These are phyloP conservation scores for Helostoma temminkii DNA, from an alignment of 2,797 vertebrate species.

Conservation along the genomic window DNA sequence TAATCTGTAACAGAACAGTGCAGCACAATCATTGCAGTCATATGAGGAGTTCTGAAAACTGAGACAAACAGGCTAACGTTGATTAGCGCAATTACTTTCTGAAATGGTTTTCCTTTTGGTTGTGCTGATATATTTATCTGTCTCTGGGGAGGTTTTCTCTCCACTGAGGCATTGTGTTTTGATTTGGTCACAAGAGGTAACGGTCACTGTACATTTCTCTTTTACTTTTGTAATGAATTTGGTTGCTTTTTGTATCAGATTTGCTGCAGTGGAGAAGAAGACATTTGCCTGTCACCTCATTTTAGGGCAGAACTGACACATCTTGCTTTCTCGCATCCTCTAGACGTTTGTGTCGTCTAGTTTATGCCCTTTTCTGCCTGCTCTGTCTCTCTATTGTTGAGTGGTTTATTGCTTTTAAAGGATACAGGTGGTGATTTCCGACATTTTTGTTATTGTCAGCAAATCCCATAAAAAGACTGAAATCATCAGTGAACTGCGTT, in stretches of 20 bases:
- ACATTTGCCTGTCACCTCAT: background rate
- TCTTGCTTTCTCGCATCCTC: conserved; percentile 7
- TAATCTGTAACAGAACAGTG: too few relatives aligned
- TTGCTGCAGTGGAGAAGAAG: background rate
- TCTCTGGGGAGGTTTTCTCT: conserved; percentile 32
- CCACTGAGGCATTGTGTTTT: conserved; percentile 23
- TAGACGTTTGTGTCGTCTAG: conserved; percentile 13
- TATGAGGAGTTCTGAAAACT: background rate
- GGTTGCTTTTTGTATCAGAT: background rate
- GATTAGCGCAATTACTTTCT: conserved; percentile 31
- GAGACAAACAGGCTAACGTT: conserved; percentile 9
- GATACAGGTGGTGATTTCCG: background rate
- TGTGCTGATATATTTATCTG: conserved; percentile 31
- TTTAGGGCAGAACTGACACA: background rate
- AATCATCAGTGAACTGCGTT: background rate
- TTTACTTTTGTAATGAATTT: background rate
- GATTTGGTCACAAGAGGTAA: conserved; percentile 11
- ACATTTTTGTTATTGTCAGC: background rate
- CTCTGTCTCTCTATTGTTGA: conserved; percentile 9
- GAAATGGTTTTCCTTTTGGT: conserved; percentile 16
- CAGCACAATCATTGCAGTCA: too few relatives aligned
- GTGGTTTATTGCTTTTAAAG: conserved; percentile 15
- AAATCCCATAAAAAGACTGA: background rate
- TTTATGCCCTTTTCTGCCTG: background rate
- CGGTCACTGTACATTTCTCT: conserved; percentile 8